Base-by-base conservation (phyloP, 2,797 vertebrate genomes). In the Kryptopterus vitreolus region DNA sequence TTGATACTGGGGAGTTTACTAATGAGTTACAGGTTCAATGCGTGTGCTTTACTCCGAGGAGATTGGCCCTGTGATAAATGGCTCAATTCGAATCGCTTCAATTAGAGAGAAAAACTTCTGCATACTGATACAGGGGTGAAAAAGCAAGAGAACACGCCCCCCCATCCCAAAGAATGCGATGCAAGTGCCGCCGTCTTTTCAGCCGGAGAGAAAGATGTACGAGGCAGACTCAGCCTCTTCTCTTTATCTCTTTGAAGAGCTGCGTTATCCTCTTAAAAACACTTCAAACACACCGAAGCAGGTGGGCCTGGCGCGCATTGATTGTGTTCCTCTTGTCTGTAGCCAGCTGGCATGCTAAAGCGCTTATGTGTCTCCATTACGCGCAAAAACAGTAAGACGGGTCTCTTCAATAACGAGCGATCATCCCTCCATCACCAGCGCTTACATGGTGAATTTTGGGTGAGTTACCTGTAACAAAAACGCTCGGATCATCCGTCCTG, bases 1-100 rank as follows among this genome's bases (percentile, higher is more conserved):
- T 76, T 52, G 70, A 80, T 82, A 70, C 74, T 20, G 53, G 53
- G 57, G 77, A 83, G 70, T 78, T 85, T 83, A 81, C 48, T 81
- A 87, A 87, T 85, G 84, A 86, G 66, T 88, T 79, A 77, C 77
- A 80, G 80, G 76, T 85, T 85, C 76, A 83, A 81, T 83, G 77
- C 53, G 9, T 63, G 65, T 31, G 52, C 77, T 62, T 76, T 69
- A 66, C 79, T 31, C n/a, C 33, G 71, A 53, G 48, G 75, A 86
- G 85, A 85, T 84, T 80, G 82, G 57, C 78, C 77, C 66, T 53
- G 78, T 82, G 86, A 87, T 85, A 81, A 86, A 87, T 81, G 81
- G 75, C 80, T 86, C 76, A 77, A 82, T 87, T 85, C 84, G 76
- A 72, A 77, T 80, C 46, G 55, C 78, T 85, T 86, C 76, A 85